Percentiles rank a stretch among this genome's conserved stretches.
Conservation (phyloP, 2,797 vertebrate species). For the Graptemys geographica region DNA sequence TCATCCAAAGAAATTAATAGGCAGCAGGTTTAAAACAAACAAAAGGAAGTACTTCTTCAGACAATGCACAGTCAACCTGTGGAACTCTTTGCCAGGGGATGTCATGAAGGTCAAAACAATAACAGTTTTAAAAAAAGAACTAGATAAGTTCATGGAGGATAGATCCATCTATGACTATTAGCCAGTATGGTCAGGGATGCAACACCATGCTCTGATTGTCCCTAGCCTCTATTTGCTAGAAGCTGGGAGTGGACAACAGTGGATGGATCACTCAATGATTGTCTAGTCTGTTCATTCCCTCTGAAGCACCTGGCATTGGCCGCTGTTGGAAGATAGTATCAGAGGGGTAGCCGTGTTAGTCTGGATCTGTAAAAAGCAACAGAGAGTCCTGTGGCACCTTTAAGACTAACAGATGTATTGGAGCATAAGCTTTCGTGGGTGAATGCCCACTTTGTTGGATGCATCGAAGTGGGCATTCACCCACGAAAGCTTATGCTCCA, state of each 20-base stretch:
- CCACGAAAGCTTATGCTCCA: too few species aligned
- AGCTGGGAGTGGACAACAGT: not conserved
- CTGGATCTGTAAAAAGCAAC: too few species aligned
- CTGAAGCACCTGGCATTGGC: not conserved
- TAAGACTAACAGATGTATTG: too few species aligned
- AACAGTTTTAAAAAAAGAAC: not conserved
- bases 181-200: not conserved
- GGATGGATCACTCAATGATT: not conserved
- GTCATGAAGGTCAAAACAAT: not conserved
- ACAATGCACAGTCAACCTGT: too few species aligned
- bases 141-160: too few species aligned
- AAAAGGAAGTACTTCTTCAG: not conserved
- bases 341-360: too few species aligned
- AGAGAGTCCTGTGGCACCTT: too few species aligned
- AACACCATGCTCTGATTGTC: not conserved
- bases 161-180: not conserved
- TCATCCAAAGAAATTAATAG: not conserved
- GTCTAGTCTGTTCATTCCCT: not conserved
- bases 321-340: not conserved
- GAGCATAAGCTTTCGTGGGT: too few species aligned
- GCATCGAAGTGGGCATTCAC: too few species aligned
- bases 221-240: not conserved
- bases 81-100: not conserved
- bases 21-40: not conserved
- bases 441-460: too few species aligned